Conservation (phyloP, 2,888 invertebrate genomes). For the Malacosoma neustria region DNA sequence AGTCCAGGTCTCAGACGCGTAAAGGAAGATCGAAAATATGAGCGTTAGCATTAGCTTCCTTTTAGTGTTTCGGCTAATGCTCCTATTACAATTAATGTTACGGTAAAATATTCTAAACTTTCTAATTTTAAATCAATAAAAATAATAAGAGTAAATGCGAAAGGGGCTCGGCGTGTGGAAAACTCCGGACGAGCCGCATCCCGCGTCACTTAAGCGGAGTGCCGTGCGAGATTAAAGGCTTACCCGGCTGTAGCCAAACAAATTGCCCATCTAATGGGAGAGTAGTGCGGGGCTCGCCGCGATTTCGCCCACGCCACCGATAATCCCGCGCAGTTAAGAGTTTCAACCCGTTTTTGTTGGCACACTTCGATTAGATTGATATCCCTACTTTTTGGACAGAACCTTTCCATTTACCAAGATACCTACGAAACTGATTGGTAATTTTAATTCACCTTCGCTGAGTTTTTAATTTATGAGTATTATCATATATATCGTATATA, state of each 20-base stretch:
- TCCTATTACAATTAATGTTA: too few species aligned
- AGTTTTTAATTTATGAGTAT: too few species aligned
- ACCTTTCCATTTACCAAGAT: neutral
- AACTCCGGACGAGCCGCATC: conserved; percentile 16
- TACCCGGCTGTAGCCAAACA: conserved; percentile 48
- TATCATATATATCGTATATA: too few species aligned
- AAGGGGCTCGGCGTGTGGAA: conserved; percentile 14
- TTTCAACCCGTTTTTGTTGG: conserved; percentile 27
- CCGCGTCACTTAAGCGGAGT: conserved; percentile 29
- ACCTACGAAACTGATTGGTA: too few species aligned
- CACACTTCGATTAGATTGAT: conserved; percentile 23
- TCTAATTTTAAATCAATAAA: conserved; percentile 11
- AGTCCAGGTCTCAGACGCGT: too few species aligned
- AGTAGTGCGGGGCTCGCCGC: conserved; percentile 30
- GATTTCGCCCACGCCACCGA: conserved; percentile 25
- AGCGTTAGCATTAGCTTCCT: too few species aligned
- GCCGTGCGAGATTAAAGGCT: conserved; percentile 52
- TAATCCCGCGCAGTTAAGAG: conserved; percentile 31
- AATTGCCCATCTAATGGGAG: conserved; percentile 56
- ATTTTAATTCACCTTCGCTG: too few species aligned
- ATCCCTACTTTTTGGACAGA: conserved; percentile 11
- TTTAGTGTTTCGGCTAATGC: too few species aligned
- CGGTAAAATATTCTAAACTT: too few species aligned
- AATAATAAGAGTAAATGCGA: conserved; percentile 12
- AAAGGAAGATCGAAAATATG: too few species aligned